Evolutionary conservation across 2,797 vertebrate genomes (phyloP).

Genomic region (Hoplostethus atlanticus): DNA sequence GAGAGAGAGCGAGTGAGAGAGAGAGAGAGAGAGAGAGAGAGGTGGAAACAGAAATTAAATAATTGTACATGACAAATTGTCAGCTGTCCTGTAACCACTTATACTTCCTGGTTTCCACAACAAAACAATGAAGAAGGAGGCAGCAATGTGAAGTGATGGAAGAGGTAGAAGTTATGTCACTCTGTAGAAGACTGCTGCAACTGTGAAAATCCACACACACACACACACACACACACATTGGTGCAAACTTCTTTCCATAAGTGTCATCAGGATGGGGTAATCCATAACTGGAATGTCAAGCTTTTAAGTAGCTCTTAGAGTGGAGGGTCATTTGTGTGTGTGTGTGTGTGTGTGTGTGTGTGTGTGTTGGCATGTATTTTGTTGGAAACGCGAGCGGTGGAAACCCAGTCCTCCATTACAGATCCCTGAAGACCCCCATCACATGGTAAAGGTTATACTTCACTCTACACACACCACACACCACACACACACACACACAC

Average conservation of each 20-base stretch:
- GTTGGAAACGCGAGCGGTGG: conserved; percentile 23
- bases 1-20: neutral
- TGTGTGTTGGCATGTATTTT: conserved; percentile 18
- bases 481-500: conserved; percentile 12
- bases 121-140: too few relatives aligned
- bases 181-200: too few relatives aligned
- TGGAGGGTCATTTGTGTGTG: neutral
- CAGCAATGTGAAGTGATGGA: too few relatives aligned
- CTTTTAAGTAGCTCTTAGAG: neutral
- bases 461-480: conserved; percentile 5
- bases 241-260: too few relatives aligned
- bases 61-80: neutral
- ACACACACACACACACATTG: too few relatives aligned
- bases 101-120: too few relatives aligned
- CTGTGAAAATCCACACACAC: neutral
- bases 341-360: conserved; percentile 11
- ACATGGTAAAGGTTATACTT: conserved; percentile 61
- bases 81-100: neutral
- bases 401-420: conserved; percentile 47
- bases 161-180: too few relatives aligned
- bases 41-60: neutral
- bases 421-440: conserved; percentile 47
- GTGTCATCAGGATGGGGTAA: neutral
- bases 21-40: neutral
- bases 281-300: neutral